Evolutionary conservation across 2,113 vertebrate genomes (phyloP), one percentile per base, ranked within the genome.

Genomic region (Ariopsis seemanni): DNA sequence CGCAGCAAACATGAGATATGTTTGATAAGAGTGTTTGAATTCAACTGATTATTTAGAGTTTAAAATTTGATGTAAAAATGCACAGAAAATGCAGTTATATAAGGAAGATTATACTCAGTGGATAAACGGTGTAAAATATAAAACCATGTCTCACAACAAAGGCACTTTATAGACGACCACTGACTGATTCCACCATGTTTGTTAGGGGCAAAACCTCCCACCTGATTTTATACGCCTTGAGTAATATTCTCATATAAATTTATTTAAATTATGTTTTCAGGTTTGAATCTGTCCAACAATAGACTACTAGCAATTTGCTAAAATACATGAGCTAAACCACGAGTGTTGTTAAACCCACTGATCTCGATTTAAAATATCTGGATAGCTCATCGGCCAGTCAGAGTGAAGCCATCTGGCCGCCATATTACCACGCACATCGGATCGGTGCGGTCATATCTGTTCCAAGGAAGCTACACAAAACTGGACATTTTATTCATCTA

Each of bases 121-220:
- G 6, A 17, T 57, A 55, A 79, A 80, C 55, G 27, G 27, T 10
- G 3, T 65, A 83, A 25, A 18, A 75, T 63, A 27, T 85, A 22
- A 67, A 67, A 25, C 10, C 6, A 14, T 6, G 9, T 18, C 42
- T 74, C 48, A 25, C 42, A 25, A 74, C 17, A 72, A n/a, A 48
- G 7, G 42, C 15, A 78, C 15, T 2, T 55, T 15, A 15, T 1
- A 57, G 7, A 34, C 57, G 18, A 82, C 30, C 18, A 10, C 15
- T 0, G 81, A 27, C 30, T 5, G 18, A 15, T 34, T 63, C 65
- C 25, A 83, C 82, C 89, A 90, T 89, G 25, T 90, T 90, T 90
- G 69, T 85, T 88, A 63, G 69, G 72, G 87, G 89, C 85, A 79
- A 84, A 87, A 50, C 2, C 14, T 69, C 48, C 63, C 4, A 78